Evolutionary conservation across 2,888 invertebrate genomes (phyloP).

Genomic region (Germaria angustata): DNA sequence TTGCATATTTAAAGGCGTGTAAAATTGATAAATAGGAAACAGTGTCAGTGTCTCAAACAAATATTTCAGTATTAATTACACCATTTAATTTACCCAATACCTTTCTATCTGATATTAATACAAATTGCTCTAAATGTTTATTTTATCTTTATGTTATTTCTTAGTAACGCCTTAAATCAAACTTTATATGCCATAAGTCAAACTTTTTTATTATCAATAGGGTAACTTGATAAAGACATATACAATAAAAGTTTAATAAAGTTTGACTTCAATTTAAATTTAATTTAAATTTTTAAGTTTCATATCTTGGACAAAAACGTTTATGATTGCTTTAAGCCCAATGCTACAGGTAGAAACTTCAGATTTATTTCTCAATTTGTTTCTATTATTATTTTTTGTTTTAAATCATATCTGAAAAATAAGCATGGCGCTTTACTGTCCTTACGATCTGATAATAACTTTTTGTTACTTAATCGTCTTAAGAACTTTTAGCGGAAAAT

Average conservation of each 20-base stretch:
- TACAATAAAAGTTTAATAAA: background rate
- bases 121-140: no score
- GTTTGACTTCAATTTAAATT: background rate
- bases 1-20: no score
- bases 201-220: slow-evolving; percentile 38
- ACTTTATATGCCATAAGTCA: slow-evolving; percentile 30
- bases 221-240: slow-evolving; percentile 26
- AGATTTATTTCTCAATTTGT: slow-evolving; percentile 7
- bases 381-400: no score
- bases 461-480: slow-evolving; percentile 43
- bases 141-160: no score
- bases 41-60: no score
- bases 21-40: no score
- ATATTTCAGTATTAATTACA: no score
- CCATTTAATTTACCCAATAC: no score
- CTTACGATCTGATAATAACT: slow-evolving; percentile 34
- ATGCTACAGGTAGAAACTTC: slow-evolving; percentile 45
- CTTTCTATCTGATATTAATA: no score
- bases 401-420: slow-evolving; percentile 3
- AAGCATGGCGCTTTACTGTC: slow-evolving; percentile 15
- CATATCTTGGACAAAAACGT: background rate
- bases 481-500: slow-evolving; percentile 40
- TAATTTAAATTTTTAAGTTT: no score
- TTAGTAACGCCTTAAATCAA: slow-evolving; percentile 20
- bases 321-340: slow-evolving; percentile 23